Percentiles rank a stretch among this genome's conserved stretches.
These are phyloP conservation scores for Fulica atra DNA, from an alignment of 2,113 vertebrate genomes.

Conservation along the genomic window DNA sequence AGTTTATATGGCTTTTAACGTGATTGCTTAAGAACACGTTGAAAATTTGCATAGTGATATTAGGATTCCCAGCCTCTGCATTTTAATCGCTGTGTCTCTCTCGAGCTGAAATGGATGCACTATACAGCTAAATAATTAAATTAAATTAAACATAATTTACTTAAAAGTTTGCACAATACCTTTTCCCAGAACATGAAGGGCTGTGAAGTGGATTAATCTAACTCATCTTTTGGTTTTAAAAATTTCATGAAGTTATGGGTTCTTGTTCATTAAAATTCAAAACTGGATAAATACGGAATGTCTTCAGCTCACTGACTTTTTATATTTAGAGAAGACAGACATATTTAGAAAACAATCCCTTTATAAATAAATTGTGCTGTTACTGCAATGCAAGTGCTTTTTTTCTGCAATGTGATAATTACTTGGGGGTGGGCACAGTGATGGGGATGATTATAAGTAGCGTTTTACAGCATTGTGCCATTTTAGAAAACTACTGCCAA, in stretches of 20 bases:
- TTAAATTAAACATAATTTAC: conserved; percentile 20
- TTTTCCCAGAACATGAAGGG: not conserved
- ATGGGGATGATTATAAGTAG: not conserved
- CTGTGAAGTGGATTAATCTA: not conserved
- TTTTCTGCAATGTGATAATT: conserved; percentile 22
- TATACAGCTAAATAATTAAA: conserved; percentile 22
- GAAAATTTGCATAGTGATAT: not conserved
- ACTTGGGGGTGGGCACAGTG: not conserved
- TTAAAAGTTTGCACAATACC: not conserved
- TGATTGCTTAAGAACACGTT: not conserved
- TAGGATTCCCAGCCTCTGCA: not conserved
- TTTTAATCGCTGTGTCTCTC: not conserved
- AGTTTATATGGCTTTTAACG: not conserved
- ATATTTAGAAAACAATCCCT: conserved; percentile 15
- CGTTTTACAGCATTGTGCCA: not conserved
- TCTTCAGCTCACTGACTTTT: conserved; percentile 17
- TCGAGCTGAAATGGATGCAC: not conserved
- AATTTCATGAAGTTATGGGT: not conserved
- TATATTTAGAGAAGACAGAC: conserved; percentile 44
- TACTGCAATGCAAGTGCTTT: not conserved
- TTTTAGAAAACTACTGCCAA: not conserved
- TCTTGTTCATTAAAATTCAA: conserved; percentile 41
- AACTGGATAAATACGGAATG: conserved; percentile 21
- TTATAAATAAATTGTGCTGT: conserved; percentile 27
- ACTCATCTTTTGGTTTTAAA: conserved; percentile 20